Conservation (phyloP, 1,140 invertebrate genomes). For the Monomorium pharaonis region DNA sequence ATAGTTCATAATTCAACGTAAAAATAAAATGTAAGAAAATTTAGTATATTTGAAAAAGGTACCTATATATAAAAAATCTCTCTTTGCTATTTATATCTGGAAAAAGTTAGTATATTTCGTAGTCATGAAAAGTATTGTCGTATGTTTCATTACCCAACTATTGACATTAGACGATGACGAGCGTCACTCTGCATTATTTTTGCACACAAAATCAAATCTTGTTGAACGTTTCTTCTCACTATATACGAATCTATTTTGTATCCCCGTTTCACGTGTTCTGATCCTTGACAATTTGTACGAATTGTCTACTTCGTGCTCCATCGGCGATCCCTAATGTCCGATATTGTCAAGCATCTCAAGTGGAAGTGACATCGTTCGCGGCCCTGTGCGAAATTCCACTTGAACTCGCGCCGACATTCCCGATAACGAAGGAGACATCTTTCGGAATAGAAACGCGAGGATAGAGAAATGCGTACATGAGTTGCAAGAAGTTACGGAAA, state of each 20-base stretch:
- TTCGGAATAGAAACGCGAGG: slow-evolving; percentile 41
- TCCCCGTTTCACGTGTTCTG: background rate
- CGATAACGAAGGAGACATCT: slow-evolving; percentile 70
- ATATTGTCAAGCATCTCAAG: slow-evolving; percentile 66
- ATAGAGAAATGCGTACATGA: slow-evolving; percentile 29
- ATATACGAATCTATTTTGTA: background rate
- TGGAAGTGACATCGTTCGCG: slow-evolving; percentile 68
- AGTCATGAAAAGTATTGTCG: background rate
- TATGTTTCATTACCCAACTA: background rate
- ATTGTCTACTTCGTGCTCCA: slow-evolving; percentile 30
- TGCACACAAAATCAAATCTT: slow-evolving; percentile 3
- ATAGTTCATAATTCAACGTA: background rate
- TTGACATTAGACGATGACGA: background rate
- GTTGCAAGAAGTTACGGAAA: background rate
- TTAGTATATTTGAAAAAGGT: background rate
- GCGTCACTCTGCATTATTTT: background rate
- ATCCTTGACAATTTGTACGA: slow-evolving; percentile 22
- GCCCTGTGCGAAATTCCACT: slow-evolving; percentile 65
- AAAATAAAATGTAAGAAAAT: background rate
- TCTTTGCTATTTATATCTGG: background rate
- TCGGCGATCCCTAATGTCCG: slow-evolving; percentile 60
- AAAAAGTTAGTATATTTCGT: background rate
- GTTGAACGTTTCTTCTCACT: background rate
- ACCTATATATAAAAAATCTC: background rate
- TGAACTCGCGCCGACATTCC: slow-evolving; percentile 71